phyloP scores from a whole-genome alignment of 2,888 invertebrate genomes.

The Dryomyza anilis region DNA sequence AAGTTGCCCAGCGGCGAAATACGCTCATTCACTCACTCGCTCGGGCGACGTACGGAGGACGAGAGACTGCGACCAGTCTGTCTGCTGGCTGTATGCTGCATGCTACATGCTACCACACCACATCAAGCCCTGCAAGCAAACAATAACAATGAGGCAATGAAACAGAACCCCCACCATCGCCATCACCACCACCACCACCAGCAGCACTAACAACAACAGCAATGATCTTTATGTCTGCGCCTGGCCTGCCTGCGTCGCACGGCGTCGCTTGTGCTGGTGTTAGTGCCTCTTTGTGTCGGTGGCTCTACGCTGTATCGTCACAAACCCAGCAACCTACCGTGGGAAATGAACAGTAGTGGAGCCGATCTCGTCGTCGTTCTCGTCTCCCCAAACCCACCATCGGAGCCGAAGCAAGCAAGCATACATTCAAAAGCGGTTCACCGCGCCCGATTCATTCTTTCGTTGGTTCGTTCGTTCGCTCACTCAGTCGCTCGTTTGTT shows the following conservation, averaged over 20 bases:
- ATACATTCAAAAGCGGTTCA: slow-evolving; percentile 30
- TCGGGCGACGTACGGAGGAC: neutral
- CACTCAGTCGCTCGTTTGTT: neutral
- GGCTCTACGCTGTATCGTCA: slow-evolving; percentile 4
- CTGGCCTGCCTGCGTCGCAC: slow-evolving; percentile 35
- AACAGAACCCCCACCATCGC: slow-evolving; percentile 44
- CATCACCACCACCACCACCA: slow-evolving; percentile 25
- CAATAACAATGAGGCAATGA: slow-evolving; percentile 49
- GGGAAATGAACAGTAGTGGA: slow-evolving; percentile 60
- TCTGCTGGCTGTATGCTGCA: neutral
- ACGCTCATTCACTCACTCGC: slow-evolving; percentile 47
- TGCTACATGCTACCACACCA: slow-evolving; percentile 4
- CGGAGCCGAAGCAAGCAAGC: slow-evolving; percentile 23
- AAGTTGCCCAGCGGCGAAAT: slow-evolving; percentile 28
- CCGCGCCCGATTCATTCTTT: slow-evolving; percentile 26
- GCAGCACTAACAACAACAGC: slow-evolving; percentile 21
- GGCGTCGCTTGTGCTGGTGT: slow-evolving; percentile 7
- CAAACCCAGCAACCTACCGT: slow-evolving; percentile 52
- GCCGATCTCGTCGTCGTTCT: neutral
- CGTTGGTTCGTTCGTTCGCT: neutral
- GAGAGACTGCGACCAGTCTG: neutral
- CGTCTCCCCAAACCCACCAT: slow-evolving; percentile 25
- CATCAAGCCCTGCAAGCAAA: slow-evolving; percentile 4
- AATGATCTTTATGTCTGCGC: slow-evolving; percentile 22
- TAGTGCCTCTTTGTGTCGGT: too few species aligned